Evolutionary conservation across 1,140 invertebrate genomes (phyloP).

Genomic region (Cyclargus thomasi): DNA sequence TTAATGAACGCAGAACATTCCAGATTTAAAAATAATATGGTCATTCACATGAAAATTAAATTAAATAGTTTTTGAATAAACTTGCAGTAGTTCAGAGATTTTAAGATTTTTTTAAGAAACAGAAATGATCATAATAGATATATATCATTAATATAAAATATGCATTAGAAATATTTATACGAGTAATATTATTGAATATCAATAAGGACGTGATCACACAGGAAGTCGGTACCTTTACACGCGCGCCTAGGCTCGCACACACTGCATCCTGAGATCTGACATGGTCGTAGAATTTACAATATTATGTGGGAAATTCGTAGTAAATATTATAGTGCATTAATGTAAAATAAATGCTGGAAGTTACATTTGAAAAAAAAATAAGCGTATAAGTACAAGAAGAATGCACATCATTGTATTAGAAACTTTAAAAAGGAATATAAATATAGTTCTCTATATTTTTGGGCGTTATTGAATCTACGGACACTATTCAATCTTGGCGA

Average conservation of each 20-base stretch:
- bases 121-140: too few relatives aligned
- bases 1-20: neutral
- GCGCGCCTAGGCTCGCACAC: constrained; percentile 28
- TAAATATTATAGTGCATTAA: neutral
- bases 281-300: constrained; percentile 43
- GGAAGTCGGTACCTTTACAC: constrained; percentile 47
- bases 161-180: constrained; percentile 18
- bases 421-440: too few relatives aligned
- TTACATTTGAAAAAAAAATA: neutral
- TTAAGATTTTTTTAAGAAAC: too few relatives aligned
- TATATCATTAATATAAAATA: neutral
- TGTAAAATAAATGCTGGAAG: neutral
- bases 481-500: too few relatives aligned
- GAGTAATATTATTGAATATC: constrained; percentile 36
- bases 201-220: constrained; percentile 27
- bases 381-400: too few relatives aligned
- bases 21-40: neutral
- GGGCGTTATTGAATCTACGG: too few relatives aligned
- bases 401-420: too few relatives aligned
- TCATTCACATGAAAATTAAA: neutral
- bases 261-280: constrained; percentile 38
- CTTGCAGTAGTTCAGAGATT: too few relatives aligned
- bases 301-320: constrained; percentile 35
- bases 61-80: too few relatives aligned
- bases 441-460: too few relatives aligned